Evolutionary conservation across 2,888 invertebrate genomes (phyloP), one percentile per base, ranked within the genome.

Genomic region (Auanema sp.): DNA sequence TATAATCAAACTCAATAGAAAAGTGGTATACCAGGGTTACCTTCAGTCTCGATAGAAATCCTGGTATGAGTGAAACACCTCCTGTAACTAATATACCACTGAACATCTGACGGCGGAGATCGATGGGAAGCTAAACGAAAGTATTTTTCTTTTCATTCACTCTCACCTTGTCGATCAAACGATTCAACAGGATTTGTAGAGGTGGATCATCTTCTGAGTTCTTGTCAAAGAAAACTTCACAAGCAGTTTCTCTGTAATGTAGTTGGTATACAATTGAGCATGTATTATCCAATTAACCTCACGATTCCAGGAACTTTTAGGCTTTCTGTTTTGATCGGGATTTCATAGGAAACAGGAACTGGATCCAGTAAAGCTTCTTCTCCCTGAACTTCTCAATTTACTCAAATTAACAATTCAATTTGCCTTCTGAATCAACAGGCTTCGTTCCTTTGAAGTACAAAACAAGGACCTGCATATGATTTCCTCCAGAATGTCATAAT

Each of bases 1-100:
- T n/a, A n/a, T n/a, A n/a, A n/a, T n/a, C n/a, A n/a, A n/a, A n/a
- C n/a, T n/a, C n/a, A n/a, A n/a, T n/a, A n/a, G n/a, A n/a, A n/a
- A n/a, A n/a, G n/a, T n/a, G n/a, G n/a, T n/a, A n/a, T n/a, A n/a
- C 10, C 42, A 51, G 10, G 24, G 0, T 11, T 51, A 71, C 74
- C 66, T 89, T 89, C 1, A 97, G 87, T 59, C 96, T 88, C 23
- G 91, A 88, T 79, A 89, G 88, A 78, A 97, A 90, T 0, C 96
- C 96, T 60, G 90, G 90, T 71, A 91, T 86, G 88, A 91, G 90
- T 0, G 90, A 88, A 1, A 91, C 90, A 12, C 97, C 97, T 42
- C 96, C 97, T 60, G 91, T 89, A 21, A 96, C 85, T 60, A 96
- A 86, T 73, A 96, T 89, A 85, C 92, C 93, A 84, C 90, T 90